phyloP scores from a whole-genome alignment of 2,888 invertebrate genomes.

The Caenorhabditis sinica region DNA sequence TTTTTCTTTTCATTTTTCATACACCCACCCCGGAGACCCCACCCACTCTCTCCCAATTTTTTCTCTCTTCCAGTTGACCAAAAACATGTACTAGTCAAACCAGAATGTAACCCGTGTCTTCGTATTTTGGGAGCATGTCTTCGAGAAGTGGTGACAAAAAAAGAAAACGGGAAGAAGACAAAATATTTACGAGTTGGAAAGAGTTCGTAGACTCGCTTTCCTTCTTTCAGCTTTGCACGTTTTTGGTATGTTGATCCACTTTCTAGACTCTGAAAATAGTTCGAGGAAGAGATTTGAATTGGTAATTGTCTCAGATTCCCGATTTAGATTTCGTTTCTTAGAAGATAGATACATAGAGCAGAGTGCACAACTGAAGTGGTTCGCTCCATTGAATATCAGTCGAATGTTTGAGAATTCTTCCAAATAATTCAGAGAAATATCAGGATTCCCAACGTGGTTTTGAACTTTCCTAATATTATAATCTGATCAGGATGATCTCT shows the following conservation, averaged over 20 bases:
- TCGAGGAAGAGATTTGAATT: neutral
- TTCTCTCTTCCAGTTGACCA: constrained; percentile 25
- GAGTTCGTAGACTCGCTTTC: constrained; percentile 19
- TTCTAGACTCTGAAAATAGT: neutral
- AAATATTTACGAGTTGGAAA: constrained; percentile 24
- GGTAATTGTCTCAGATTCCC: neutral
- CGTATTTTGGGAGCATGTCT: constrained; percentile 13
- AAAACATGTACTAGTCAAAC: constrained; percentile 34
- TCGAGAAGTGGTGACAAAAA: constrained; percentile 28
- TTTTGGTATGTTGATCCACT: constrained; percentile 8
- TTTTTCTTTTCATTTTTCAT: constrained; percentile 37
- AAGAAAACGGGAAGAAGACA: constrained; percentile 23
- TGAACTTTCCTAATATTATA: neutral
- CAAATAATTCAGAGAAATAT: too few relatives aligned
- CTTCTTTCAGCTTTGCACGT: constrained; percentile 20
- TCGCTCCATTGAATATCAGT: too few relatives aligned
- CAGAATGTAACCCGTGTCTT: constrained; percentile 33
- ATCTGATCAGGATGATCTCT: constrained; percentile 17
- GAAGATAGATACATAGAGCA: neutral
- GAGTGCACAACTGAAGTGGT: too few relatives aligned
- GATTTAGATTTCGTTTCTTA: neutral
- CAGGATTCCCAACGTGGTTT: neutral
- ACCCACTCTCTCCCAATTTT: constrained; percentile 18
- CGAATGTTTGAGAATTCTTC: too few relatives aligned
- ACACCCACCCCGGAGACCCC: neutral